Percentiles rank a stretch among this genome's conserved stretches.
Evolutionary conservation across 1,140 invertebrate genomes (phyloP).

Genomic region (Tigriopus japonicus): DNA sequence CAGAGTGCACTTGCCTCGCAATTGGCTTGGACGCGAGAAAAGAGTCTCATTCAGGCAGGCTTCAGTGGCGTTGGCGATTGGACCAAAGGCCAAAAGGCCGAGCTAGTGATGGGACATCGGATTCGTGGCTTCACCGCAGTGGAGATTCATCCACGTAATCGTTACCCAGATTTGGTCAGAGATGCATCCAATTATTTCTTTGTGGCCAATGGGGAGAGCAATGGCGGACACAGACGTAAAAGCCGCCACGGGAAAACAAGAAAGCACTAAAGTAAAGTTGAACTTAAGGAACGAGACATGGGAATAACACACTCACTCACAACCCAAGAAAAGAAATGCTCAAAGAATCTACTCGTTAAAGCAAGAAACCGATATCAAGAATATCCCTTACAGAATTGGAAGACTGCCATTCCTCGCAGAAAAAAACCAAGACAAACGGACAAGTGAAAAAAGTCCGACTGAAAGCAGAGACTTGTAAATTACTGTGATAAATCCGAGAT

Average conservation of each 20-base stretch:
- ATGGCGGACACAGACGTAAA: not conserved
- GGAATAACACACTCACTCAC: too few relatives aligned
- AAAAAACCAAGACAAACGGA: too few relatives aligned
- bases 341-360: too few relatives aligned
- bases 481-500: too few relatives aligned
- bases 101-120: not conserved
- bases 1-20: not conserved
- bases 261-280: not conserved
- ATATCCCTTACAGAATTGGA: too few relatives aligned
- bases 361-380: too few relatives aligned
- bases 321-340: too few relatives aligned
- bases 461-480: too few relatives aligned
- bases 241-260: slow-evolving; percentile 10
- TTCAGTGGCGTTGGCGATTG: slow-evolving; percentile 3
- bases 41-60: not conserved
- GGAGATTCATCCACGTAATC: not conserved
- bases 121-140: slow-evolving; percentile 9
- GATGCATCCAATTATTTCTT: slow-evolving; percentile 11
- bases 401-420: too few relatives aligned
- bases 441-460: too few relatives aligned
- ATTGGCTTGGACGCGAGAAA: slow-evolving; percentile 1
- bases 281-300: too few relatives aligned
- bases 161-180: not conserved
- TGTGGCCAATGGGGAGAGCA: not conserved
- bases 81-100: not conserved